Evolutionary conservation across 2,113 vertebrate genomes (phyloP), one percentile per base, ranked within the genome.

Genomic region (Apodemus speciosus): DNA sequence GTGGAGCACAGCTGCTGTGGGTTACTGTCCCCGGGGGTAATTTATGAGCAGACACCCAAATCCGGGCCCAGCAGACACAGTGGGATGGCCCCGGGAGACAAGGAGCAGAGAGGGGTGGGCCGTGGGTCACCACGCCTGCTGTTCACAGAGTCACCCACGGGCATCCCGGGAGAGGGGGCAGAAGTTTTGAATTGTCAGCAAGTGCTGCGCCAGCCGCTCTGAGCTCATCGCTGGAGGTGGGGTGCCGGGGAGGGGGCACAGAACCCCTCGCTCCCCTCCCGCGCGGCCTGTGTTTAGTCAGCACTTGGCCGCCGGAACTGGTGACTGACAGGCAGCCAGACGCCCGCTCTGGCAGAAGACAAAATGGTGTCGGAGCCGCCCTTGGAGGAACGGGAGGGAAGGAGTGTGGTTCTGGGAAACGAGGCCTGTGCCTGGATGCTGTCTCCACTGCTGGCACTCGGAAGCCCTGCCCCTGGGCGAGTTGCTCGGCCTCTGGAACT

Each of bases 161-260:
- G 93, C 64, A 5, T 95, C 97, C 95, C 77, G 40, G 77, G 96
- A 97, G 96, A 92, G 77, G 96, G 92, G 95, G 90, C 92, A 95
- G 96, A 96, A 96, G 96, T 97, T 97, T 91, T 96, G 94, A 97
- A 89, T 96, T 92, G 92, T 96, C 97, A 97, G 97, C 97, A 97
- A 93, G 85, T 96, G 96, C 96, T 92, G 93, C 64, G 90, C 96
- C 97, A 96, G 96, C 88, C 90, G 11, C 97, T 95, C 90, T 97
- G 96, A 95, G 97, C 96, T 97, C 97, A 97, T 97, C 73, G 40
- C 81, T 64, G 86, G 85, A 86, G 94, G 95, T 92, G 88, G 96
- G 69, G 85, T 88, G 58, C 83, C 51, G 89, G 69, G 94, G 92
- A 88, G 94, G 96, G 96, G 96, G 89, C 35, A 20, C 2, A 2